phyloP scores from a whole-genome alignment of 1,140 invertebrate species.

The Camponotus pennsylvanicus region DNA sequence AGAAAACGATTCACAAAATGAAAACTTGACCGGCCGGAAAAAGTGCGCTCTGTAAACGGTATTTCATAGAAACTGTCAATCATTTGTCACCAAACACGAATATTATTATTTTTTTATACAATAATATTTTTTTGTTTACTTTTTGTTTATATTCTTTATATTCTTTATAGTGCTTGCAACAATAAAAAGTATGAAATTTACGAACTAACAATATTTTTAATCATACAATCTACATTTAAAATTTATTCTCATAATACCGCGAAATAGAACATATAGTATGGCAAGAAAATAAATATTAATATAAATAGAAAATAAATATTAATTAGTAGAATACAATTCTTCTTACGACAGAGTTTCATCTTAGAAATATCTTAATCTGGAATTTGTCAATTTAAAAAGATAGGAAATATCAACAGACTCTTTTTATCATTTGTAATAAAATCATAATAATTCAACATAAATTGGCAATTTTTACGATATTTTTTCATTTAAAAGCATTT shows the following conservation, averaged over 20 bases:
- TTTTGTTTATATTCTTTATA: neutral
- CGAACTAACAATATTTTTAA: neutral
- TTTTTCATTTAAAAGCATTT: neutral
- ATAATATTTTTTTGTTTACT: neutral
- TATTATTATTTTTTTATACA: neutral
- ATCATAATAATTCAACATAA: neutral
- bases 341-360: neutral
- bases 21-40: slow-evolving; percentile 35
- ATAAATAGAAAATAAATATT: no score
- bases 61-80: neutral
- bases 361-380: no score
- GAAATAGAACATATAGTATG: neutral
- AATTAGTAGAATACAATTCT: neutral
- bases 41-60: neutral
- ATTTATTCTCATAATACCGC: neutral
- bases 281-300: neutral
- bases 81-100: slow-evolving; percentile 20
- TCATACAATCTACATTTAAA: neutral
- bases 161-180: neutral
- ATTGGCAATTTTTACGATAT: neutral
- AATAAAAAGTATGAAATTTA: neutral
- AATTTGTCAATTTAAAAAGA: no score
- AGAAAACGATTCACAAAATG: slow-evolving; percentile 60
- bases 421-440: neutral
- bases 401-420: neutral